These are phyloP conservation scores for Pongo pygmaeus DNA, from an alignment of 2,113 vertebrate species.

Conservation along the genomic window DNA sequence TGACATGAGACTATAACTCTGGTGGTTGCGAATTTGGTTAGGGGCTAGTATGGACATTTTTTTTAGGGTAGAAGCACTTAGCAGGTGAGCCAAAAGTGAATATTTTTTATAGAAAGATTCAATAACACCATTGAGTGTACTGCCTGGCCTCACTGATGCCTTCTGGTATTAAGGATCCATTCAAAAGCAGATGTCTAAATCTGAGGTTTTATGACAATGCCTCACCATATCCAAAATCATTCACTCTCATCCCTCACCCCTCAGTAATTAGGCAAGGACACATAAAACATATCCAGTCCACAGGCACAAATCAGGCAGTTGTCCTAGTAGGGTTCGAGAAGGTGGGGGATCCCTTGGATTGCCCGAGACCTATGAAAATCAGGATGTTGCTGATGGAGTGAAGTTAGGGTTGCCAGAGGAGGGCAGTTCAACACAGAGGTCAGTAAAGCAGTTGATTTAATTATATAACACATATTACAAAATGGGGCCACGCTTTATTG, in stretches of 20 bases:
- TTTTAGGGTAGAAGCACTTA: constrained; percentile 50
- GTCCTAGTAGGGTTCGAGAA: neutral
- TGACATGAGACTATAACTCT: neutral
- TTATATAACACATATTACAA: constrained; percentile 60
- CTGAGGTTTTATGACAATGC: constrained; percentile 46
- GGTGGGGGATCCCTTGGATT: neutral
- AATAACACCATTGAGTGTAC: constrained; percentile 43
- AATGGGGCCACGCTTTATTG: constrained; percentile 38
- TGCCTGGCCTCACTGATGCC: constrained; percentile 33
- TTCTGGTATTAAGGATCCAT: constrained; percentile 40
- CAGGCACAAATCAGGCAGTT: neutral
- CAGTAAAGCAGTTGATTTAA: constrained; percentile 49
- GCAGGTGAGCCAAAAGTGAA: constrained; percentile 34
- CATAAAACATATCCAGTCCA: neutral
- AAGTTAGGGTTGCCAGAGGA: constrained; percentile 35
- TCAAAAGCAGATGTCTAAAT: constrained; percentile 66
- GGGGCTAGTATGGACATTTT: neutral
- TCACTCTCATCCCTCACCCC: neutral
- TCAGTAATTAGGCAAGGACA: constrained; percentile 13
- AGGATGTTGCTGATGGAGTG: neutral
- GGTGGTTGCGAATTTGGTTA: constrained; percentile 52
- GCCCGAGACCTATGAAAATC: neutral
- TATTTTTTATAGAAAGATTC: constrained; percentile 53
- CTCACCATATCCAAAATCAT: constrained; percentile 8
- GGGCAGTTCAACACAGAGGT: constrained; percentile 27